Conservation (phyloP, 2,113 vertebrate species). For the Bolborhynchus lineola region DNA sequence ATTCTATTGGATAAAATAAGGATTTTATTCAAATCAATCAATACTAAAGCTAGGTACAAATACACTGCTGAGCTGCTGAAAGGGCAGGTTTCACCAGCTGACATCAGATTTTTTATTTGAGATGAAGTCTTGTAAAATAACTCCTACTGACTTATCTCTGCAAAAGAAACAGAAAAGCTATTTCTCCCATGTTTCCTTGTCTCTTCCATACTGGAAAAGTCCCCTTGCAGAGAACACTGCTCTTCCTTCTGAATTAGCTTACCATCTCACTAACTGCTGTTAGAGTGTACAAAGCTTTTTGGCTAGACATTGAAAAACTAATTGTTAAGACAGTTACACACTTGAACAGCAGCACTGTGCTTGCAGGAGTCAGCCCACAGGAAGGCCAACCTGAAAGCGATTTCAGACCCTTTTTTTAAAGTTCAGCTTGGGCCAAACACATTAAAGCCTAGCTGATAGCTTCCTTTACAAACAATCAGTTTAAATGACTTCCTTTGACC, state of each 20-base stretch:
- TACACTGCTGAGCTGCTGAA: background rate
- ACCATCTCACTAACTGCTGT: background rate
- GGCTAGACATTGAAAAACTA: background rate
- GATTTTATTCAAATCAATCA: background rate
- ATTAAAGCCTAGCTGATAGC: slow-evolving; percentile 35
- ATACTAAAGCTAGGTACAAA: background rate
- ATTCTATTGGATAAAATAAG: background rate
- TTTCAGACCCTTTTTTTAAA: background rate
- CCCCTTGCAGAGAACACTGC: background rate
- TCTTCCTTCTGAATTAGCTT: background rate
- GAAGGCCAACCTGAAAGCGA: background rate
- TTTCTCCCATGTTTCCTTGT: background rate
- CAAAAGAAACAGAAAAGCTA: background rate
- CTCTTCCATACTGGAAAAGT: background rate
- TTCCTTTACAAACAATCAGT: slow-evolving; percentile 25
- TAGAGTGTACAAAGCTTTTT: background rate
- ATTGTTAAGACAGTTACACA: background rate
- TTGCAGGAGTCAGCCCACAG: background rate
- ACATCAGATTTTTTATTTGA: background rate
- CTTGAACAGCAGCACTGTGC: background rate
- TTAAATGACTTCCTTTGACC: slow-evolving; percentile 41
- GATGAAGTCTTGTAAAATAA: background rate
- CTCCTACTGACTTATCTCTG: background rate
- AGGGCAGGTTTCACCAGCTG: background rate
- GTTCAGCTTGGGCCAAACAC: slow-evolving; percentile 18